Base-by-base conservation (phyloP, 2,113 vertebrate species). In the Actenoides lindsayi region DNA sequence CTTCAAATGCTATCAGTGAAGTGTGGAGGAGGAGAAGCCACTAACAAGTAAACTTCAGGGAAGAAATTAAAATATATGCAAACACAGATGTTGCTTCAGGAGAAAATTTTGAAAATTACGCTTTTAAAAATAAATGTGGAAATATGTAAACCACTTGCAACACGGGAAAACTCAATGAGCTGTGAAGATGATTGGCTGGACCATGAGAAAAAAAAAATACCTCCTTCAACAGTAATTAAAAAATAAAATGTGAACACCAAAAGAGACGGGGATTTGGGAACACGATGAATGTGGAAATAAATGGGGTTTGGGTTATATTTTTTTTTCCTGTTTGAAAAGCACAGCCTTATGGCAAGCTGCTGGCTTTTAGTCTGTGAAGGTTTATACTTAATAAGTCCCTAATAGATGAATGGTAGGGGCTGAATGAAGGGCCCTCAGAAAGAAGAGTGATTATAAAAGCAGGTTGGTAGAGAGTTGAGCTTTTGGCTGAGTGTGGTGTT, bases 121-220 rank as follows among this genome's bases (percentile, higher is more conserved):
- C 44, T 59, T 57, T 56, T 14, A 30, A 48, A 93, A 93, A 94
- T 59, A 93, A 95, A 78, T 60, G 54, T 84, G 88, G 93, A 85
- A 94, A 92, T 79, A 80, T 69, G 82, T 82, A 73, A 96, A 54
- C 62, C n/a, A 37, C 78, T 96, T 95, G 79, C 57, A 93, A 41
- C 42, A 79, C 70, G 46, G 71, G 63, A 81, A 94, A 96, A 71
- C 57, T 73, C 77, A 95, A 35, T n/a, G 64, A 67, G 44, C 83
- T 81, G 73, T 85, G 70, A 77, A 70, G 77, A 85, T 90, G 93
- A 87, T 96, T 93, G 83, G 48, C 19, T n/a, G 63, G 95, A 70
- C 67, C 64, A 41, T 87, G 92, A 88, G 91, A 17, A 19, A 46
- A 46, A 46, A 96, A 85, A 96, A 82, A 7, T 19, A 69, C 78